Conservation (phyloP, 2,113 vertebrate genomes). For the Ondatra zibethicus region DNA sequence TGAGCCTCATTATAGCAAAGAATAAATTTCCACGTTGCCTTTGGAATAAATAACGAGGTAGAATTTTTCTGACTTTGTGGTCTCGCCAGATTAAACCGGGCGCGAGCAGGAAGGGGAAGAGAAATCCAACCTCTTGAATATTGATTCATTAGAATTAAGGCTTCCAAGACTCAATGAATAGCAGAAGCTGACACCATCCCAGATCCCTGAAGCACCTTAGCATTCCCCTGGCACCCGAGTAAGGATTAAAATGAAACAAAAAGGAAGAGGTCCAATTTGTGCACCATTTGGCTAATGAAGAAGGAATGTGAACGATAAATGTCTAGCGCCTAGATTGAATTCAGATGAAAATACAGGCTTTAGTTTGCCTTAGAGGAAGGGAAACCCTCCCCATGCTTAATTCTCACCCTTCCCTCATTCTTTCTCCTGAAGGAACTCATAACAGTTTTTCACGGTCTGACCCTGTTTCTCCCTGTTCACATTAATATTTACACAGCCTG, state of each 20-base stretch:
- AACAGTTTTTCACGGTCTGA: not conserved
- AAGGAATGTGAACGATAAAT: not conserved
- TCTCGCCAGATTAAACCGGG: slow-evolving; percentile 74
- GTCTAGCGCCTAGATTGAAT: not conserved
- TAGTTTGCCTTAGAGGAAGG: not conserved
- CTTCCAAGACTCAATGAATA: slow-evolving; percentile 27
- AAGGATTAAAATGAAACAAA: not conserved
- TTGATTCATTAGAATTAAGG: slow-evolving; percentile 63
- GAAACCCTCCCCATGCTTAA: not conserved
- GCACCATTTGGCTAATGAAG: not conserved
- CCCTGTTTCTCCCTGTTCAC: not conserved
- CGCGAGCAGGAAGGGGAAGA: slow-evolving; percentile 58
- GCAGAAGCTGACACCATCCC: not conserved
- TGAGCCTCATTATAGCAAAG: slow-evolving; percentile 69
- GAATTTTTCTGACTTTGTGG: slow-evolving; percentile 76
- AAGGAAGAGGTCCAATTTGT: not conserved
- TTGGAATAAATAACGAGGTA: slow-evolving; percentile 73
- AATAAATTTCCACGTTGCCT: slow-evolving; percentile 75
- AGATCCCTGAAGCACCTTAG: not conserved
- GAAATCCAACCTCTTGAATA: slow-evolving; percentile 64
- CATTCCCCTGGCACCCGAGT: not conserved
- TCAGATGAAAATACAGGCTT: not conserved
- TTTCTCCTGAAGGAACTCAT: not conserved
- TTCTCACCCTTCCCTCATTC: not conserved
- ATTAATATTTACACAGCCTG: not conserved